Conservation (phyloP, 2,797 vertebrate genomes). For the Toxotes lorentzi region DNA sequence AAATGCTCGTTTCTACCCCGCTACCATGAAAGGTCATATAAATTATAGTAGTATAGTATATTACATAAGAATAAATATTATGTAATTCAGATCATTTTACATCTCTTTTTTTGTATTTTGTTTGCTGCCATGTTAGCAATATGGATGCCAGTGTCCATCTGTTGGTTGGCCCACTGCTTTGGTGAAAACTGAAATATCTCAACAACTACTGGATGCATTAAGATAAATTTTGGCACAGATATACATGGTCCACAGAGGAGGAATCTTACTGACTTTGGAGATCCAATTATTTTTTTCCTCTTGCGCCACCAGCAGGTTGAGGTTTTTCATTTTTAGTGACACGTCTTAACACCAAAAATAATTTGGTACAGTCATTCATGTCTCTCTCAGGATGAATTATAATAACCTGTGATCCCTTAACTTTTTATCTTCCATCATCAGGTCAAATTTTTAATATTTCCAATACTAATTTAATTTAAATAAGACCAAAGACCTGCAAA, state of each 20-base stretch:
- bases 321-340: background rate
- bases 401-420: background rate
- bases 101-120: background rate
- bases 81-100: background rate
- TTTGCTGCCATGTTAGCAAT: background rate
- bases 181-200: conserved; percentile 7
- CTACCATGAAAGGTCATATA: background rate
- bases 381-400: background rate
- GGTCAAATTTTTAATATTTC: too few relatives aligned
- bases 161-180: background rate
- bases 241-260: background rate
- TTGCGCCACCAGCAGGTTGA: background rate
- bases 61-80: background rate
- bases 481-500: background rate
- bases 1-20: background rate
- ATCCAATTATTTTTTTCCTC: background rate
- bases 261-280: background rate
- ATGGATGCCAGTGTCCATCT: background rate
- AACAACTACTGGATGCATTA: conserved; percentile 1
- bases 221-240: background rate
- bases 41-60: background rate
- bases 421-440: background rate
- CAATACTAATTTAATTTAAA: background rate
- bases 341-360: background rate
- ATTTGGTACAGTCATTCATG: background rate